Percentiles rank a stretch among this genome's conserved stretches.
These are phyloP conservation scores for Agriopis marginaria DNA, from an alignment of 2,888 invertebrate genomes.

Conservation along the genomic window DNA sequence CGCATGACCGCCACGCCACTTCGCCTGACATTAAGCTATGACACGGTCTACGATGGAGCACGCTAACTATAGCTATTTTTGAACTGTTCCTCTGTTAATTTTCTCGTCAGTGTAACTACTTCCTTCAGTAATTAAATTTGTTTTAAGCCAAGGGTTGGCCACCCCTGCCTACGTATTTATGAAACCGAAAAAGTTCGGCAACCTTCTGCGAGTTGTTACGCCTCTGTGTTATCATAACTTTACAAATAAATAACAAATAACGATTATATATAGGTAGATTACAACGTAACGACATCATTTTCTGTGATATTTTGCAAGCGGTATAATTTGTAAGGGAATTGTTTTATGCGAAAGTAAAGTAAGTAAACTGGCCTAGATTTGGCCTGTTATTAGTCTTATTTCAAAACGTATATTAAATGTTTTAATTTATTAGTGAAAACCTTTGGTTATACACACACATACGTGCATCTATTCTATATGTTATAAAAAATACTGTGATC, in stretches of 20 bases:
- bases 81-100: not conserved
- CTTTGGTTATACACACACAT: no score
- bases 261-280: slow-evolving; percentile 8
- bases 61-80: not conserved
- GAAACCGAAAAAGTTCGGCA: slow-evolving; percentile 22
- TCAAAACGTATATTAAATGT: no score
- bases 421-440: no score
- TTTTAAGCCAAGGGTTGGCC: slow-evolving; percentile 37
- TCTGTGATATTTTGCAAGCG: not conserved
- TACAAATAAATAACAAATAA: slow-evolving; percentile 18
- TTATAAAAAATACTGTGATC: no score
- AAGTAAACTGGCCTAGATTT: no score
- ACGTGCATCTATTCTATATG: no score
- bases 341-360: no score
- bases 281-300: not conserved
- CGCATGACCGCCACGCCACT: no score
- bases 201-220: slow-evolving; percentile 8
- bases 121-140: slow-evolving; percentile 41
- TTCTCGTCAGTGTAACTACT: slow-evolving; percentile 11
- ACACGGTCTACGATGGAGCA: no score
- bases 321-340: no score
- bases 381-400: no score
- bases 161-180: slow-evolving; percentile 23
- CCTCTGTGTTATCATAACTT: slow-evolving; percentile 16
- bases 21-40: no score